These are phyloP conservation scores for Xanthia togata DNA, from an alignment of 2,888 invertebrate genomes.

Conservation along the genomic window DNA sequence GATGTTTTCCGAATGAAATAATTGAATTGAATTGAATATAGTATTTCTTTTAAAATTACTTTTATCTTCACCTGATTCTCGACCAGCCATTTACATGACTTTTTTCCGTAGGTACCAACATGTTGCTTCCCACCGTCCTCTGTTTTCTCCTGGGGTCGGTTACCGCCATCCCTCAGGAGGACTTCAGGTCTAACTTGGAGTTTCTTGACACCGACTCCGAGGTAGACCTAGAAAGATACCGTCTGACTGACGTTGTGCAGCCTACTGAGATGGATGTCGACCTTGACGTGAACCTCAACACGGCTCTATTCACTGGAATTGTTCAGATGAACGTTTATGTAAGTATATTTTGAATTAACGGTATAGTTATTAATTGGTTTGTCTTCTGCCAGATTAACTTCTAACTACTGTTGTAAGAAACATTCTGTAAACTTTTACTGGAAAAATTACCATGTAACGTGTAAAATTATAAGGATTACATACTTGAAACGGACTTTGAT, in stretches of 20 bases:
- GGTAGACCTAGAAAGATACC: constrained; percentile 76
- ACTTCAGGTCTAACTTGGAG: constrained; percentile 80
- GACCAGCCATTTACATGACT: background rate
- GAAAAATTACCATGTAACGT: too few species aligned
- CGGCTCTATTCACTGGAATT: constrained; percentile 78
- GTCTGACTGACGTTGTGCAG: constrained; percentile 78
- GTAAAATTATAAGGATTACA: too few species aligned
- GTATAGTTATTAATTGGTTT: too few species aligned
- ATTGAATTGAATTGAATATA: too few species aligned
- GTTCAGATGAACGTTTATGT: constrained; percentile 77
- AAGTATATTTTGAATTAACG: constrained; percentile 60
- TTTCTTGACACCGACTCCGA: constrained; percentile 76
- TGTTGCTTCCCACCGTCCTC: constrained; percentile 73
- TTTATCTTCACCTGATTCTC: background rate
- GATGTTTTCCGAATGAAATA: too few species aligned
- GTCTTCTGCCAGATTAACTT: background rate
- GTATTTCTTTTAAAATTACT: background rate
- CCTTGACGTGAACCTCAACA: constrained; percentile 79
- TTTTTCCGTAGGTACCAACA: constrained; percentile 75
- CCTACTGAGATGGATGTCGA: constrained; percentile 77
- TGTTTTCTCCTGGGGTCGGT: constrained; percentile 75
- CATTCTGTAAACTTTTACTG: background rate
- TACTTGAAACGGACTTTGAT: background rate
- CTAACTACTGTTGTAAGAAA: background rate
- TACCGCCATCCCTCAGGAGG: constrained; percentile 75